Evolutionary conservation across 2,888 invertebrate genomes (phyloP).

Genomic region (Osedax frankpressi): DNA sequence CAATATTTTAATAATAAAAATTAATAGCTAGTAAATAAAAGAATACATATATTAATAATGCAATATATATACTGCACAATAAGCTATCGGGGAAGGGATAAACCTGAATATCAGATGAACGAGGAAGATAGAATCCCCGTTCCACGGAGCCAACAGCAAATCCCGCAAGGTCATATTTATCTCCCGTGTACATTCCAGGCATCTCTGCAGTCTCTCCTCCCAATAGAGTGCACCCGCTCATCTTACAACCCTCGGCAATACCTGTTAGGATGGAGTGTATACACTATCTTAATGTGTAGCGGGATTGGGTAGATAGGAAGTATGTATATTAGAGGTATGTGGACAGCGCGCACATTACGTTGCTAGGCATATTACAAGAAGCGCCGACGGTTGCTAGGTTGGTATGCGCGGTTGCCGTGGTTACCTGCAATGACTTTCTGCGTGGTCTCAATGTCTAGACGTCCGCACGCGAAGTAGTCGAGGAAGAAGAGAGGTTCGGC

Average conservation of each 20-base stretch:
- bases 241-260: constrained; percentile 69
- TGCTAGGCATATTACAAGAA: too few relatives aligned
- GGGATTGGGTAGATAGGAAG: too few relatives aligned
- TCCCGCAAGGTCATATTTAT: constrained; percentile 87
- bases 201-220: constrained; percentile 94
- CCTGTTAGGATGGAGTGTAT: neutral
- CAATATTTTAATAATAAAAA: neutral
- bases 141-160: constrained; percentile 89
- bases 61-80: neutral
- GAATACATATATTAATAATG: neutral
- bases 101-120: constrained; percentile 50
- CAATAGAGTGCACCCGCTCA: constrained; percentile 72
- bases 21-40: neutral
- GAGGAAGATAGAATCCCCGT: constrained; percentile 60
- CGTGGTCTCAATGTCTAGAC: constrained; percentile 64
- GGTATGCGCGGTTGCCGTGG: too few relatives aligned
- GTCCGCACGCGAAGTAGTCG: constrained; percentile 88
- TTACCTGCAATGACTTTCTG: constrained; percentile 66
- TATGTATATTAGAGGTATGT: too few relatives aligned
- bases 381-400: too few relatives aligned
- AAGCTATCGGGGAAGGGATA: neutral
- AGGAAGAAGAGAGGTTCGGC: constrained; percentile 90
- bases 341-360: too few relatives aligned
- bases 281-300: too few relatives aligned
- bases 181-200: constrained; percentile 77